Percentiles rank a stretch among this genome's conserved stretches.
These are phyloP conservation scores for Phenacoccus solenopsis DNA, from an alignment of 1,140 invertebrate genomes.

Conservation along the genomic window DNA sequence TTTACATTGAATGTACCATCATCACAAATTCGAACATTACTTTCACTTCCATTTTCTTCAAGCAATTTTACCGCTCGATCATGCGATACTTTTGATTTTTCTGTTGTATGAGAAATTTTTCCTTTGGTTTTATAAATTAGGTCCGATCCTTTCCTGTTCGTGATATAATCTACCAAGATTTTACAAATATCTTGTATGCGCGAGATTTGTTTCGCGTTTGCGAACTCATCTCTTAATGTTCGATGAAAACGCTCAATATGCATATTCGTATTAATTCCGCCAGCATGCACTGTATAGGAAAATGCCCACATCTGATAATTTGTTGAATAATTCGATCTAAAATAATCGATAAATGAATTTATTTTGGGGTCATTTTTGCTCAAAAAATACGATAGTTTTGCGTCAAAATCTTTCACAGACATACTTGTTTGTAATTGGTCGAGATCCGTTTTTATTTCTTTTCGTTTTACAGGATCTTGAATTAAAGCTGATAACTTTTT, in stretches of 20 bases:
- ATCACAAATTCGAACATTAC: not conserved
- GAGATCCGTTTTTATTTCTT: no score
- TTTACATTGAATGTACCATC: not conserved
- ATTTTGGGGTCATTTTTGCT: not conserved
- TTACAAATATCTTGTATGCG: slow-evolving; percentile 8
- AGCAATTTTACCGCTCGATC: not conserved
- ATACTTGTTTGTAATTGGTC: no score
- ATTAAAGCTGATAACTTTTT: not conserved
- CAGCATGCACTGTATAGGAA: slow-evolving; percentile 6
- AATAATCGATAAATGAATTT: slow-evolving; percentile 7
- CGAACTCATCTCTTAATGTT: slow-evolving; percentile 19
- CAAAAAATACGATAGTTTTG: not conserved
- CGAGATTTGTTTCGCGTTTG: slow-evolving; percentile 19
- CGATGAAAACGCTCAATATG: slow-evolving; percentile 19
- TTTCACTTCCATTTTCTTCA: not conserved
- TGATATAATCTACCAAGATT: not conserved
- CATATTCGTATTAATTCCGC: slow-evolving; percentile 21
- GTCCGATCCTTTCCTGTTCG: not conserved
- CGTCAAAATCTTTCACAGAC: slow-evolving; percentile 1
- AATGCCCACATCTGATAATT: slow-evolving; percentile 19
- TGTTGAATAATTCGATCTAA: not conserved
- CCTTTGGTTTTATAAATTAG: no score
- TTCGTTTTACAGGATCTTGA: no score
- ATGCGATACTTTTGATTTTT: not conserved
- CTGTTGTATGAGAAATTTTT: no score